A percentile compares a stretch with the other conserved stretches of the same genome.
phyloP scores from a whole-genome alignment of 2,888 invertebrate species.

The Syrphus vitripennis region DNA sequence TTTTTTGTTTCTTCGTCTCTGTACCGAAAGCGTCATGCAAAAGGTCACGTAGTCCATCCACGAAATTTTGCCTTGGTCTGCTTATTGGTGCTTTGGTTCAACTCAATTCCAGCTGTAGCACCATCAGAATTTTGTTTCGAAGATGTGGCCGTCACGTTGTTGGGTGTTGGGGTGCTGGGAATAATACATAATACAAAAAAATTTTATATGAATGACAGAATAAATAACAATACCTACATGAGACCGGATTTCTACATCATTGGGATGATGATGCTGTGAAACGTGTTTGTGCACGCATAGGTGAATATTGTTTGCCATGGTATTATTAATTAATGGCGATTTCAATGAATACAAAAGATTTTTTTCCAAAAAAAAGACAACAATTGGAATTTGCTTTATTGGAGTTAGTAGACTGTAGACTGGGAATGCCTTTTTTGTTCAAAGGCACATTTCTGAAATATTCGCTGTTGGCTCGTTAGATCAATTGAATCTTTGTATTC shows the following conservation, averaged over 20 bases:
- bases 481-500: too few species aligned
- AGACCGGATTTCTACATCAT: background rate
- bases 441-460: too few species aligned
- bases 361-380: background rate
- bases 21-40: conserved; percentile 13
- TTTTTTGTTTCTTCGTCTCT: background rate
- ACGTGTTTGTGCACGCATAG: conserved; percentile 36
- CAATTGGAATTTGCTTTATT: background rate
- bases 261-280: conserved; percentile 3
- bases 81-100: background rate
- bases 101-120: background rate
- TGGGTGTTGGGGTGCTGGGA: background rate
- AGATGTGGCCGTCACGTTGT: conserved; percentile 7
- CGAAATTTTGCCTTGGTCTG: background rate
- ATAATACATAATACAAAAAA: background rate
- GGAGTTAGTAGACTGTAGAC: background rate
- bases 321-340: background rate
- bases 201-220: background rate
- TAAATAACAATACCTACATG: background rate
- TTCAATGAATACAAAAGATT: background rate
- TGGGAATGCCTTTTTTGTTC: background rate
- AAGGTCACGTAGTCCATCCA: conserved; percentile 56
- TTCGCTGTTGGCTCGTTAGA: too few species aligned
- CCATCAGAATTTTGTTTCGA: background rate
- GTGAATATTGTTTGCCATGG: background rate